These are phyloP conservation scores for Ammospiza caudacuta DNA, from an alignment of 2,113 vertebrate species.

Conservation along the genomic window DNA sequence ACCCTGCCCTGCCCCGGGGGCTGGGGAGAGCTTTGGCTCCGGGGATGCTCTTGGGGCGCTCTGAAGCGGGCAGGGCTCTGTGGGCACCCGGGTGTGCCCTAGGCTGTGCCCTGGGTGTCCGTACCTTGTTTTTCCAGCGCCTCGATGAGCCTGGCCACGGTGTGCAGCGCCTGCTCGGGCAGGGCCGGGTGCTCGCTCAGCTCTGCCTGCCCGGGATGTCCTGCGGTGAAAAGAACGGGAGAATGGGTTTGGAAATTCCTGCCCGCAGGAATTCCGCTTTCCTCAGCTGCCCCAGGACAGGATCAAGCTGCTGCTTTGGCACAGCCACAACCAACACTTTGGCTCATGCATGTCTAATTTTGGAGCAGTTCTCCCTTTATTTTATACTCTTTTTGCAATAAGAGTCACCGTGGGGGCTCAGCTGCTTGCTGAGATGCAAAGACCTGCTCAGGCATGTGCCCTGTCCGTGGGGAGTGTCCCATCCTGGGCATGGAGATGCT, in stretches of 20 bases:
- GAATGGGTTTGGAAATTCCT: slow-evolving; percentile 3
- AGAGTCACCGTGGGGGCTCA: neutral
- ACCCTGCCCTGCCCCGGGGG: rapidly evolving
- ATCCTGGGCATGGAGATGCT: neutral
- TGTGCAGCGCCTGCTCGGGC: slow-evolving; percentile 68
- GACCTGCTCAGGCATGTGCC: rapidly evolving
- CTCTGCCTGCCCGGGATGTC: slow-evolving; percentile 56
- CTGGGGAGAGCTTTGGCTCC: neutral
- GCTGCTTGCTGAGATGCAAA: neutral
- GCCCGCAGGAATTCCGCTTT: neutral
- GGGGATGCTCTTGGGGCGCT: neutral
- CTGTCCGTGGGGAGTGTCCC: rapidly evolving
- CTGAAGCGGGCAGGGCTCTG: rapidly evolving
- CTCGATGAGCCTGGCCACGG: slow-evolving; percentile 75
- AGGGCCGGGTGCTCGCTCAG: slow-evolving; percentile 45
- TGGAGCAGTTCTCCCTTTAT: neutral
- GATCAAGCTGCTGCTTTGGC: slow-evolving; percentile 47
- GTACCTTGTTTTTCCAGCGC: slow-evolving; percentile 77
- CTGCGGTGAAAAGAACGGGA: slow-evolving; percentile 51
- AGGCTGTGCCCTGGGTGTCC: rapidly evolving
- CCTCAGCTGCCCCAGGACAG: neutral
- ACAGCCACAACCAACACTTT: neutral
- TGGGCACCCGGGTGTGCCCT: rapidly evolving
- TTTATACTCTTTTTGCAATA: slow-evolving; percentile 20
- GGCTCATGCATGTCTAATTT: neutral